Evolutionary conservation across 2,113 vertebrate species (phyloP), one percentile per base, ranked within the genome.

Genomic region (Epinephelus lanceolatus): DNA sequence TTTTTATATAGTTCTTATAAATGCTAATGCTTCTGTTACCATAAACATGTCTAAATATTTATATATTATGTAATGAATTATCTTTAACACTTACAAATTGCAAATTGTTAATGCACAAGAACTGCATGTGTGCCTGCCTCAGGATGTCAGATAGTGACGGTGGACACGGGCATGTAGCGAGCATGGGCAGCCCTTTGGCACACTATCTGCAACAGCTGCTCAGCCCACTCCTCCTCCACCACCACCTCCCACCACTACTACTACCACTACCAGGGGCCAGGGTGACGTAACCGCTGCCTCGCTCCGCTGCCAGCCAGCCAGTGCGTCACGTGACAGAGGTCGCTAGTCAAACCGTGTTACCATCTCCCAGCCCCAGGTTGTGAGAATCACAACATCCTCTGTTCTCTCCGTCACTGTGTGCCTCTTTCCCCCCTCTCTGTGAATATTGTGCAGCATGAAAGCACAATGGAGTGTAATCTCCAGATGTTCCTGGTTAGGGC

Each of bases 151-250:
- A 18, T 59, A 25, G 72, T 70, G 71, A 62, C 69, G 10, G 71
- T 70, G 47, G 66, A 55, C 23, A 0, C 52, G 49, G 61, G 78
- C 78, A 21, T 76, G 68, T 42, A 51, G 57, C 19, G 70, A 83
- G 73, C 61, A 63, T 40, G 57, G 83, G 78, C 75, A 80, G 84
- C 86, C 90, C 90, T 81, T 86, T 92, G 92, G 91, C 90, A 70
- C 81, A 76, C 79, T n/a, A 78, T 90, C 86, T 74, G 78, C 83
- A 92, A 89, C 94, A 94, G 92, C 94, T 91, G 92, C 89, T 89
- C 77, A 33, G 77, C 83, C 75, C 85, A 55, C 62, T 88, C 88
- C 79, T 56, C 63, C 79, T 70, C 40, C 56, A 11, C 25, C n/a
- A 17, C 62, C 71, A 37, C 61, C 67, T 25, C 25, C 65, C 52